phyloP scores from a whole-genome alignment of 2,797 vertebrate species.

The Muraenolepis orangiensis region DNA sequence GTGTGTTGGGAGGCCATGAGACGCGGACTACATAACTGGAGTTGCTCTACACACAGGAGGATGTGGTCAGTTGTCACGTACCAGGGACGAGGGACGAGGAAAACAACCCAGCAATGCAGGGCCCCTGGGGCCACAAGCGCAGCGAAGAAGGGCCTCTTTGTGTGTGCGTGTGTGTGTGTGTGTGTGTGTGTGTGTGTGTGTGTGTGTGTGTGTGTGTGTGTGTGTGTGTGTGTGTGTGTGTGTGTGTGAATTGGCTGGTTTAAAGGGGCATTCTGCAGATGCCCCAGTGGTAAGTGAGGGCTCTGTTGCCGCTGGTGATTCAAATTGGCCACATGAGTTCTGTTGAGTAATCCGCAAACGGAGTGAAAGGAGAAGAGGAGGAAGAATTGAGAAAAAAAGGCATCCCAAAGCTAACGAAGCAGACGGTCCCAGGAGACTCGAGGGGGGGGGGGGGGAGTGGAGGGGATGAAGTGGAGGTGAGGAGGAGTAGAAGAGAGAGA shows the following conservation, averaged over 20 bases:
- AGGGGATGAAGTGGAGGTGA: neutral
- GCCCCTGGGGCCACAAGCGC: conserved; percentile 42
- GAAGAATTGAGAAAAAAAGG: conserved; percentile 27
- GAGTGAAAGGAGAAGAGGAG: conserved; percentile 47
- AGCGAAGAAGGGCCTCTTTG: conserved; percentile 67
- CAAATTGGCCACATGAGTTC: conserved; percentile 67
- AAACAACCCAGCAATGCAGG: neutral
- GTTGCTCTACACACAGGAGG: neutral
- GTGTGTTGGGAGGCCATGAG: neutral
- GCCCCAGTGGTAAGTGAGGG: conserved; percentile 60
- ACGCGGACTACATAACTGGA: neutral
- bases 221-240: conserved; percentile 33
- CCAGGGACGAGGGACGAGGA: conserved; percentile 19
- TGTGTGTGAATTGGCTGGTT: conserved; percentile 55
- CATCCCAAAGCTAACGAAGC: conserved; percentile 49
- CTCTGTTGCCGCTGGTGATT: conserved; percentile 65
- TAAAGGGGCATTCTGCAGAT: conserved; percentile 70
- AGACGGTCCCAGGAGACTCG: conserved; percentile 15
- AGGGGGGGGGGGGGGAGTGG: neutral
- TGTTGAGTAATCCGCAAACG: conserved; percentile 68
- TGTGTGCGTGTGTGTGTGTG: conserved; percentile 26
- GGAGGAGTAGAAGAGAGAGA: neutral
- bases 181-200: conserved; percentile 46
- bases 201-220: conserved; percentile 51
- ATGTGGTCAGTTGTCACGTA: neutral